phyloP scores from a whole-genome alignment of 2,113 vertebrate genomes.

The Rynchops niger region DNA sequence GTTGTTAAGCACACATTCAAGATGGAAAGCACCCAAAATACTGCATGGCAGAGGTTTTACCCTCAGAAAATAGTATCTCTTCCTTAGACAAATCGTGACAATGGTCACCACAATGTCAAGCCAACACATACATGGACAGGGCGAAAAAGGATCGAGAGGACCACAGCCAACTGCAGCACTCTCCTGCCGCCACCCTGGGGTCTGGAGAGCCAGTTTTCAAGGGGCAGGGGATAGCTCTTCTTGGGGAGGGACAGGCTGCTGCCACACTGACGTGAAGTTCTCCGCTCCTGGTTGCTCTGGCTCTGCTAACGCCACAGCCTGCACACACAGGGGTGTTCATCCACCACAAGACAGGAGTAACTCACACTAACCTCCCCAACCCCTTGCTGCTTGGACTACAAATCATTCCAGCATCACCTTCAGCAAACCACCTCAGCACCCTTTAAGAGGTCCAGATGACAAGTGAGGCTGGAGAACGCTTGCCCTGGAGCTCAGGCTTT shows the following conservation, averaged over 20 bases:
- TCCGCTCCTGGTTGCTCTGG: not conserved
- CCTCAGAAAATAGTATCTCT: not conserved
- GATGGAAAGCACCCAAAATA: not conserved
- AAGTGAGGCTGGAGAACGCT: not conserved
- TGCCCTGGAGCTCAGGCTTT: not conserved
- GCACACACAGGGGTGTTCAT: not conserved
- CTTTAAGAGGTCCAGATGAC: not conserved
- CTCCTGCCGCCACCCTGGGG: not conserved
- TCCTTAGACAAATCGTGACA: not conserved
- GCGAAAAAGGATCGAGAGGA: not conserved
- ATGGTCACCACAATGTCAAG: not conserved
- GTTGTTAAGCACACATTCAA: rapidly evolving
- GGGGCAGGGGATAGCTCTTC: not conserved
- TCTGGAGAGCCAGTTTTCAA: too few relatives aligned
- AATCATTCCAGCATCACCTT: not conserved
- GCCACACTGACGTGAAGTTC: not conserved
- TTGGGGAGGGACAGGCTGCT: not conserved
- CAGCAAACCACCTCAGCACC: not conserved
- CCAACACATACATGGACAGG: not conserved
- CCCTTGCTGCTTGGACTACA: not conserved
- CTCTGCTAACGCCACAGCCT: not conserved
- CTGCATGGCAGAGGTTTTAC: not conserved
- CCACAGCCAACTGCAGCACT: not conserved
- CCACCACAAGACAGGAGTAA: not conserved
- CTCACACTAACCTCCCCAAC: not conserved